Base-by-base conservation (phyloP, 2,113 vertebrate species). In the Colossoma macropomum region DNA sequence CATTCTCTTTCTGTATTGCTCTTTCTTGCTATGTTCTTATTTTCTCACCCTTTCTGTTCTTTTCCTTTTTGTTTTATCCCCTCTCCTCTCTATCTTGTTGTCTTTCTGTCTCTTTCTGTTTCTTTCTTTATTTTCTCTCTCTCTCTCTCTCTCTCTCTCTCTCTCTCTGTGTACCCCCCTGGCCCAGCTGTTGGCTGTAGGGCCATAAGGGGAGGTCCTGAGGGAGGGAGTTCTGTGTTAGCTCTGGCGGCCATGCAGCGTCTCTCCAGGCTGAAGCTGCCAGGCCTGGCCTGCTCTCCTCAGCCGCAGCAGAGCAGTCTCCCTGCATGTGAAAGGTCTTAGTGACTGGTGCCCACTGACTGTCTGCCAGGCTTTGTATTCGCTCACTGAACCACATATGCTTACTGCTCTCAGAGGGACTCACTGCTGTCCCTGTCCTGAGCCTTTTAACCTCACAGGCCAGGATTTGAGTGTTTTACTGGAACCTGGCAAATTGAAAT, bases 301-400 rank as follows among this genome's bases (percentile, higher is more conserved):
- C 23, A 34, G 76, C 25, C 54, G 66, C 34, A 54, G 77, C 28
- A 69, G 48, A 16, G 52, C 63, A 0, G 19, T 65, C 80, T 81
- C 81, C 23, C 84, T 66, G 82, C 69, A 56, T 83, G 84, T 45
- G 59, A 88, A 84, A 88, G 81, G 87, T 86, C 84, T n/a, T 77
- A 84, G 84, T 52, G 16, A 68, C 80, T 25, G 32, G 63, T 77
- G 65, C 41, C 56, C 50, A 54, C 45, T 48, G 34, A 23, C 59
- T 45, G 13, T 54, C 32, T 41, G 15, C 45, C 19, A 54, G 48
- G 50, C n/a, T 11, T 56, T 30, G 50, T 95, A 94, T 95, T 94
- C 94, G 91, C 89, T 95, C 94, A 45, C 92, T 95, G 93, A 80
- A 62, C 12, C 56, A 74, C 70, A 71, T 87, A 91, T 95, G 94